Conservation (phyloP, 2,888 invertebrate species). For the Protophormia terraenovae region DNA sequence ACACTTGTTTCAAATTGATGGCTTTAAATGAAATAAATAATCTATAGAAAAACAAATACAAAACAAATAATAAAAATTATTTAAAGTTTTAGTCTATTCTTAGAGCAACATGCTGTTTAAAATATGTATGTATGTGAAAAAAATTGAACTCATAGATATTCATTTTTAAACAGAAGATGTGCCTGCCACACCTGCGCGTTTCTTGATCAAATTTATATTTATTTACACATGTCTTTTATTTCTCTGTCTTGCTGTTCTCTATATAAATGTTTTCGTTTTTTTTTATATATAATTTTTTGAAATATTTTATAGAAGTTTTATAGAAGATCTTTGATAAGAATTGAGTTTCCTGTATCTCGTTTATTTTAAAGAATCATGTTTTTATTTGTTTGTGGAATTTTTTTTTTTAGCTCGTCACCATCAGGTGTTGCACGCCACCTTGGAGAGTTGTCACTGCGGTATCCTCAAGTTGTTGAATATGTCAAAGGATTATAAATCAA, state of each 20-base stretch:
- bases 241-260: slow-evolving; percentile 19
- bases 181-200: slow-evolving; percentile 64
- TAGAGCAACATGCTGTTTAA: slow-evolving; percentile 28
- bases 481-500: slow-evolving; percentile 56
- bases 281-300: slow-evolving; percentile 1
- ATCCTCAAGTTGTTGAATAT: slow-evolving; percentile 29
- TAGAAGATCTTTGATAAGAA: slow-evolving; percentile 59
- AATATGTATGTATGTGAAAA: background rate
- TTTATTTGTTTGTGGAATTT: slow-evolving; percentile 3
- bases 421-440: slow-evolving; percentile 60
- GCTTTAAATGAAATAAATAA: background rate
- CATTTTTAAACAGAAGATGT: slow-evolving; percentile 39
- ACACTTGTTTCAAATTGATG: too few relatives aligned
- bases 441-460: slow-evolving; percentile 39
- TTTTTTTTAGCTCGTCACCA: slow-evolving; percentile 22
- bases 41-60: background rate
- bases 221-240: slow-evolving; percentile 59
- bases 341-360: slow-evolving; percentile 67
- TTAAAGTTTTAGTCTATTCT: slow-evolving; percentile 21
- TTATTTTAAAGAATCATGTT: slow-evolving; percentile 50
- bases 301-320: slow-evolving; percentile 24
- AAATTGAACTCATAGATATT: background rate
- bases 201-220: slow-evolving; percentile 48
- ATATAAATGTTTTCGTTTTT: background rate
- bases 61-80: slow-evolving; percentile 53